A percentile compares a stretch with the other conserved stretches of the same genome.
These are phyloP conservation scores for Strix aluco DNA, from an alignment of 2,113 vertebrate species.

Conservation along the genomic window DNA sequence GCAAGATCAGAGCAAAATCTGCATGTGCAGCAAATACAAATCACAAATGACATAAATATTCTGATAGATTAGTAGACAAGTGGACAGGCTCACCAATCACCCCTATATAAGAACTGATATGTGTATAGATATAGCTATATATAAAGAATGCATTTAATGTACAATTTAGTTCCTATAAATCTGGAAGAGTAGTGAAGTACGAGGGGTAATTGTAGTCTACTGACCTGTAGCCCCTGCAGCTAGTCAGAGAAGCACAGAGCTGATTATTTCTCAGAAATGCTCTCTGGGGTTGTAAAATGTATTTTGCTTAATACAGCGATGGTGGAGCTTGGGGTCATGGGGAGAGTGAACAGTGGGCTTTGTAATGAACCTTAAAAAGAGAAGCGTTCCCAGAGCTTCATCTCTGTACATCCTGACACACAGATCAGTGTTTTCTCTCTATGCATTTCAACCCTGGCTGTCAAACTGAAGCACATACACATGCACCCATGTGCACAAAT, in stretches of 20 bases:
- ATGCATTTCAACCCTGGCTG: neutral
- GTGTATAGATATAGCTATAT: neutral
- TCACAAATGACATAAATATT: neutral
- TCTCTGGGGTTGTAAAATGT: constrained; percentile 1
- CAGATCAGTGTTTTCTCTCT: neutral
- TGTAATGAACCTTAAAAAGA: constrained; percentile 1
- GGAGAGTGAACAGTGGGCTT: constrained; percentile 7
- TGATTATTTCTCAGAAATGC: constrained; percentile 42
- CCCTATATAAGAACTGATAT: neutral
- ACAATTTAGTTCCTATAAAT: neutral
- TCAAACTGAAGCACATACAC: neutral
- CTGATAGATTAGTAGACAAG: neutral
- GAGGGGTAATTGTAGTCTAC: neutral
- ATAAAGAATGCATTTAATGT: neutral
- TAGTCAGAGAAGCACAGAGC: neutral
- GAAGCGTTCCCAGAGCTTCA: neutral
- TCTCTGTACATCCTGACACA: neutral
- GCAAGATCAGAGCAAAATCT: neutral
- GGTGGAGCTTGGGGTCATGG: neutral
- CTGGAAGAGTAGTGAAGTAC: neutral
- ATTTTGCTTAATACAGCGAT: neutral
- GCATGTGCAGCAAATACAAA: neutral
- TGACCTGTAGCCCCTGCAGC: constrained; percentile 7
- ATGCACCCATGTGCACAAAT: neutral
- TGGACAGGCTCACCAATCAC: neutral